A percentile compares a stretch with the other conserved stretches of the same genome.
These are phyloP conservation scores for Xiphydria camelus DNA, from an alignment of 2,888 invertebrate species.

Conservation along the genomic window DNA sequence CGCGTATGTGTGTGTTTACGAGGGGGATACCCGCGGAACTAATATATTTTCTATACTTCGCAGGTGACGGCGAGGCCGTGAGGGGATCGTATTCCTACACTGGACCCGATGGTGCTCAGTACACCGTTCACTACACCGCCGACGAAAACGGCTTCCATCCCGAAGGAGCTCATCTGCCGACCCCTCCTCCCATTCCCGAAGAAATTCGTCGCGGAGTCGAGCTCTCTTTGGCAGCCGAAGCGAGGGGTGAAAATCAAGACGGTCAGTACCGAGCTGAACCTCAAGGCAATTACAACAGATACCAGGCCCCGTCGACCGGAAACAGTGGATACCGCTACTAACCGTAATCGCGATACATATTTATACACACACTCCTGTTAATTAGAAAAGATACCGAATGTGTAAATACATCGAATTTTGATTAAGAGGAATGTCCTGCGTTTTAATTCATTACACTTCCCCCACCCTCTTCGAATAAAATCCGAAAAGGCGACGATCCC, in stretches of 20 bases:
- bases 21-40: no score
- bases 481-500: no score
- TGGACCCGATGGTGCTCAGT: conserved; percentile 11
- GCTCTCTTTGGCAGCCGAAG: conserved; percentile 14
- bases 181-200: conserved; percentile 12
- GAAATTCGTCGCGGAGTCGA: conserved; percentile 17
- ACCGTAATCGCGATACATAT: no score
- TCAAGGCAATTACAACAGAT: conserved; percentile 12
- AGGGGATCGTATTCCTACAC: conserved; percentile 14
- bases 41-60: background rate
- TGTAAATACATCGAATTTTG: no score
- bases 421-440: no score
- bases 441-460: no score
- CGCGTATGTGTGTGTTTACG: no score
- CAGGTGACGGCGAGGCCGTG: conserved; percentile 10
- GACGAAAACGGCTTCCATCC: conserved; percentile 14
- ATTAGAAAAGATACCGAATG: no score
- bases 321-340: no score
- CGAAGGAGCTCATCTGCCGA: conserved; percentile 15
- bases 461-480: no score
- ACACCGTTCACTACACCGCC: conserved; percentile 13
- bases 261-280: conserved; percentile 12
- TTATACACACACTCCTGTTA: no score
- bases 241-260: conserved; percentile 14
- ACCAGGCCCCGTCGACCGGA: conserved; percentile 7